Conservation (phyloP, 2,888 invertebrate genomes). For the Melanchra persicariae region DNA sequence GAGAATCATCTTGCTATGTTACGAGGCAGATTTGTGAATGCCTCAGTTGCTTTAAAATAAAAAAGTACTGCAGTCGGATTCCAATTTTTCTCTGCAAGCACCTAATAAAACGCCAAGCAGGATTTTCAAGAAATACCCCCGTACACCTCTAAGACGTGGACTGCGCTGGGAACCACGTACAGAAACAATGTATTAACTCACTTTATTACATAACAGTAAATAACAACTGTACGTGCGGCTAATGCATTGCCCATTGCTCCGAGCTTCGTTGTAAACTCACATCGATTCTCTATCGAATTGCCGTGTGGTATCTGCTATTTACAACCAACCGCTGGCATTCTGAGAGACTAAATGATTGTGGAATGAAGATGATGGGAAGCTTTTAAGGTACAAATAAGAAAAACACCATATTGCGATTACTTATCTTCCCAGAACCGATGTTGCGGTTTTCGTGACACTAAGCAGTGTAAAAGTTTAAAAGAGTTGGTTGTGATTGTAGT, state of each 20-base stretch:
- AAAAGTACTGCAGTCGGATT: not conserved
- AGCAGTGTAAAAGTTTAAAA: no score
- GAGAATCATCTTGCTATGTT: not conserved
- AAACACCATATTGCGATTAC: not conserved
- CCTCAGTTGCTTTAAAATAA: slow-evolving; percentile 9
- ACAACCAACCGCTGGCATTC: slow-evolving; percentile 20
- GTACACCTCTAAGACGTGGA: slow-evolving; percentile 30
- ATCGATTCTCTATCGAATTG: slow-evolving; percentile 53
- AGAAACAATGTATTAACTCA: slow-evolving; percentile 59
- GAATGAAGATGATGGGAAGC: slow-evolving; percentile 1
- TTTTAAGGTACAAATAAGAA: slow-evolving; percentile 20
- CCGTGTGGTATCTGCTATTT: slow-evolving; percentile 47
- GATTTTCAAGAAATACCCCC: slow-evolving; percentile 39
- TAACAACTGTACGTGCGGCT: slow-evolving; percentile 52
- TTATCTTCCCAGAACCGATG: slow-evolving; percentile 11
- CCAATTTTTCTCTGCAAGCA: slow-evolving; percentile 31
- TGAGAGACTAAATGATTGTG: slow-evolving; percentile 34
- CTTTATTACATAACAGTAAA: slow-evolving; percentile 61
- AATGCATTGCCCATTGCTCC: slow-evolving; percentile 44
- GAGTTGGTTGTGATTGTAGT: not conserved
- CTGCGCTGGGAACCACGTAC: slow-evolving; percentile 43
- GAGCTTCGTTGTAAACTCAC: slow-evolving; percentile 42
- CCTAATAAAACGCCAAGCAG: slow-evolving; percentile 26
- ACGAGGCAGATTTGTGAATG: not conserved
- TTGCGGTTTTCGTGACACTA: slow-evolving; percentile 2